phyloP scores from a whole-genome alignment of 2,888 invertebrate genomes.

The Oxystoma pomonae region DNA sequence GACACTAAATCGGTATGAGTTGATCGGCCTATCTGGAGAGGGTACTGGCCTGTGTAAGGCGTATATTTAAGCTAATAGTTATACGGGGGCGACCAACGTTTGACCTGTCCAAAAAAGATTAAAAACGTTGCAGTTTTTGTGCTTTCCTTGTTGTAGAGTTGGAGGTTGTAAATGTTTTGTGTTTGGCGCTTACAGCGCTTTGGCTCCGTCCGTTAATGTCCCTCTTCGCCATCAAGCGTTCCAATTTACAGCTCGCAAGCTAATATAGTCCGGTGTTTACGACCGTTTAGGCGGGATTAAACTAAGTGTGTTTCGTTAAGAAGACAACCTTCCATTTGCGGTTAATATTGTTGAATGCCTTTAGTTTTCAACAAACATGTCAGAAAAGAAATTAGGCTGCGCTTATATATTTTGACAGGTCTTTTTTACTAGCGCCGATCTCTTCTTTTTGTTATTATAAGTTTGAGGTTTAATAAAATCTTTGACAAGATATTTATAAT shows the following conservation, averaged over 20 bases:
- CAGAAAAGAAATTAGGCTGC: not conserved
- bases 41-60: too few species aligned
- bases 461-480: not conserved
- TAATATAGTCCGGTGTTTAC: not conserved
- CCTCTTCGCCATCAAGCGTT: not conserved
- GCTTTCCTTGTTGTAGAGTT: too few species aligned
- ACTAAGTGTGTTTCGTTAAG: not conserved
- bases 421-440: not conserved
- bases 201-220: not conserved
- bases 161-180: too few species aligned
- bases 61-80: too few species aligned
- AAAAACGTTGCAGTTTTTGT: too few species aligned
- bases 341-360: not conserved
- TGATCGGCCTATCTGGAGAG: too few species aligned
- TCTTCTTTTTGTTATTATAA: not conserved
- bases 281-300: not conserved
- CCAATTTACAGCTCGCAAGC: not conserved
- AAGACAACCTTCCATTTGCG: not conserved
- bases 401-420: not conserved
- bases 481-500: not conserved
- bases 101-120: too few species aligned
- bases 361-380: not conserved
- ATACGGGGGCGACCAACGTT: too few species aligned
- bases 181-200: not conserved
- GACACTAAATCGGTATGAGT: too few species aligned